phyloP scores from a whole-genome alignment of 2,113 vertebrate genomes.

The Arvicanthis niloticus region DNA sequence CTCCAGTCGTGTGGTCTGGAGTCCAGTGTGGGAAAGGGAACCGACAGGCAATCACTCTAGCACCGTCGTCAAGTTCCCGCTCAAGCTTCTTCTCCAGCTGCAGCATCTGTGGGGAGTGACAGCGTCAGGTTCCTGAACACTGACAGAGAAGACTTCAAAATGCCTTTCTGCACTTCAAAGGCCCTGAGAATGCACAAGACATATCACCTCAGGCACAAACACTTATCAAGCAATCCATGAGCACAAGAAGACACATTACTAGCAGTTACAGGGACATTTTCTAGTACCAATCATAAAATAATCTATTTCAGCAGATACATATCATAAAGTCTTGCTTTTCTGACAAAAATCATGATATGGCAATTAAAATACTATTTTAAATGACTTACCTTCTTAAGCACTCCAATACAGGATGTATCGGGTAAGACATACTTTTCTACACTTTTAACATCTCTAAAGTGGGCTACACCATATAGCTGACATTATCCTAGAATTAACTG shows the following conservation, averaged over 20 bases:
- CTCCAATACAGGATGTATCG: background rate
- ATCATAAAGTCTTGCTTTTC: background rate
- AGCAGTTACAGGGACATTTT: background rate
- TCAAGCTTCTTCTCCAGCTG: conserved; percentile 93
- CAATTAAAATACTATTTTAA: conserved; percentile 29
- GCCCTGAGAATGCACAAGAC: background rate
- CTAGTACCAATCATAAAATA: background rate
- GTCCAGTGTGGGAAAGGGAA: conserved; percentile 97
- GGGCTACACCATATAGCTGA: background rate
- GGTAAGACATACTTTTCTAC: background rate
- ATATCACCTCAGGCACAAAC: background rate
- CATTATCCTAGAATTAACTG: background rate
- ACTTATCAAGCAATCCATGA: background rate
- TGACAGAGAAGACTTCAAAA: background rate
- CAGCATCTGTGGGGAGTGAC: conserved; percentile 90
- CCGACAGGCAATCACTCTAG: conserved; percentile 95
- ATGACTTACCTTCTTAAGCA: background rate
- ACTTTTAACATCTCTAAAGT: conserved; percentile 13
- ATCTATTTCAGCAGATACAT: background rate
- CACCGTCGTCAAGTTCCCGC: conserved; percentile 88
- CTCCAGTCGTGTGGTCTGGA: conserved; percentile 89
- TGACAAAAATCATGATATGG: background rate
- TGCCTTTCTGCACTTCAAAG: background rate
- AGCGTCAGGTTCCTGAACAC: conserved; percentile 3
- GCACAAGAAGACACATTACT: background rate